Percentiles rank a stretch among this genome's conserved stretches.
phyloP scores from a whole-genome alignment of 2,113 vertebrate species.

The Glaucomys volans region DNA sequence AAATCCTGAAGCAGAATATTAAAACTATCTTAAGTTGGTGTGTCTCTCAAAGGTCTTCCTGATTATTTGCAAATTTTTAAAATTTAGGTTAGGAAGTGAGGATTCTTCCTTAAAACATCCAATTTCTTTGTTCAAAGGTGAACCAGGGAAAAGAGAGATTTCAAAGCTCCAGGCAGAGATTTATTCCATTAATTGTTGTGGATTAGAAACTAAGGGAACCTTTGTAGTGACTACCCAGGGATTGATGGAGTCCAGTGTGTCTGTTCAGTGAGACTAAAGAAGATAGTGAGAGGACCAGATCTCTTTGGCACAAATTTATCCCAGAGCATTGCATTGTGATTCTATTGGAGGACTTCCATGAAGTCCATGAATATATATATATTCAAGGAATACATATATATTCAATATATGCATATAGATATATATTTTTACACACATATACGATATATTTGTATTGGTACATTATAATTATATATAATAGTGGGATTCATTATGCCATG shows the following conservation, averaged over 20 bases:
- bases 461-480: too few species aligned
- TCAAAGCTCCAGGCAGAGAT: not conserved
- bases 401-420: too few species aligned
- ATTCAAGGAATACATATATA: too few species aligned
- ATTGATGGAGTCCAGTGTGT: not conserved
- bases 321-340: not conserved
- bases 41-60: not conserved
- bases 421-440: too few species aligned
- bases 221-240: not conserved
- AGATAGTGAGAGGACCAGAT: not conserved
- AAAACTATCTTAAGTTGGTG: not conserved
- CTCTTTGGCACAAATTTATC: too few species aligned
- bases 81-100: not conserved
- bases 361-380: not conserved
- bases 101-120: not conserved
- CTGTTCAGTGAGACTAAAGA: accelerated
- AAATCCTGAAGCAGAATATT: not conserved
- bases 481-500: too few species aligned
- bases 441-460: too few species aligned
- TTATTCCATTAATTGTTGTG: not conserved
- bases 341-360: not conserved
- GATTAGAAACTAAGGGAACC: not conserved
- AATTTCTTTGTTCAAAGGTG: not conserved
- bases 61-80: not conserved
- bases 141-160: not conserved